Evolutionary conservation across 35 echinoderm and acorn worm species (phyloP).

Genomic region (Lytechinus pictus): DNA sequence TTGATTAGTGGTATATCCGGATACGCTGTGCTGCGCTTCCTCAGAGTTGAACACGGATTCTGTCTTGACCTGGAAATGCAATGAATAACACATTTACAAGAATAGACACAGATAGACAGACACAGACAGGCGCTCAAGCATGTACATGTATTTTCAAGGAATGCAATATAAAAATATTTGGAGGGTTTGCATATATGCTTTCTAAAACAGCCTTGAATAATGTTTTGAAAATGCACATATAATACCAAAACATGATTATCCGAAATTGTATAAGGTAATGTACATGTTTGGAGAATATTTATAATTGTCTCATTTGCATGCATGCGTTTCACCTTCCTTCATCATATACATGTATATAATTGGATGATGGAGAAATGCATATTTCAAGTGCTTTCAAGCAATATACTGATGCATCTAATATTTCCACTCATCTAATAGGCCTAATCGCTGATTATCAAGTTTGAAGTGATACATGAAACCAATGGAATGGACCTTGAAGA

Average conservation of each 20-base stretch:
- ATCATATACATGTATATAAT: background rate
- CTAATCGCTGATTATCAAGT: background rate
- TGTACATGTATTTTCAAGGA: too few relatives aligned
- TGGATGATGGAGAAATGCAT: background rate
- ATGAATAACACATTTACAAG: background rate
- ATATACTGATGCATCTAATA: background rate
- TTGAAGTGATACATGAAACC: background rate
- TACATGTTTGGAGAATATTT: background rate
- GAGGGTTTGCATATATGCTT: too few relatives aligned
- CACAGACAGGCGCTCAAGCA: too few relatives aligned
- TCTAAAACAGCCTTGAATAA: too few relatives aligned
- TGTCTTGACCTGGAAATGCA: background rate
- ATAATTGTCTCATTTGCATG: background rate
- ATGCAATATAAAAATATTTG: too few relatives aligned
- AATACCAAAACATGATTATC: background rate
- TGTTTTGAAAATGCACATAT: background rate
- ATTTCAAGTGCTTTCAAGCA: background rate
- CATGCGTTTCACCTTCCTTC: background rate
- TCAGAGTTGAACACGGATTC: constrained; percentile 1
- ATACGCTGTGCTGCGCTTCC: background rate
- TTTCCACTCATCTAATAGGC: background rate
- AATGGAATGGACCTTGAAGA: background rate
- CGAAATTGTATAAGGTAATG: background rate
- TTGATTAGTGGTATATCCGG: background rate
- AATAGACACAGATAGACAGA: too few relatives aligned